phyloP scores from a whole-genome alignment of 2,888 invertebrate genomes.

The Rhagonycha lutea region DNA sequence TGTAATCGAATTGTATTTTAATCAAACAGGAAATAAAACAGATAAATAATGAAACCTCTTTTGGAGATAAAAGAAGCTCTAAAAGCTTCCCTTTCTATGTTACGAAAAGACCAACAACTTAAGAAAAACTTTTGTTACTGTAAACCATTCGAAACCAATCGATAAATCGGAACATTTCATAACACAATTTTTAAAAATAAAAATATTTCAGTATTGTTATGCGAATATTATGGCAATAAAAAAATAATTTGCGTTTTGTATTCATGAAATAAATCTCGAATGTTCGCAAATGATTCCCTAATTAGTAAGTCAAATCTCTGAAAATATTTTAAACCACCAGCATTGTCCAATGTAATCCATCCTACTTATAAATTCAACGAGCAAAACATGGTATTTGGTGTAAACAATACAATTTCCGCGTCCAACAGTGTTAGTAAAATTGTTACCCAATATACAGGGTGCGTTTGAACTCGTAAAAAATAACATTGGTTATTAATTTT shows the following conservation, averaged over 20 bases:
- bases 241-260: not conserved
- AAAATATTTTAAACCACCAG: not conserved
- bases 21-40: not conserved
- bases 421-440: not conserved
- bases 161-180: not conserved
- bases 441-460: not conserved
- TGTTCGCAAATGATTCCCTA: not conserved
- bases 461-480: not conserved
- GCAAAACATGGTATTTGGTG: not conserved
- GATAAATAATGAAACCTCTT: not conserved
- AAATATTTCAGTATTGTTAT: not conserved
- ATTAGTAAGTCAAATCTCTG: not conserved
- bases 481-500: not conserved
- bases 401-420: not conserved
- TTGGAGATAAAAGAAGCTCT: constrained; percentile 1
- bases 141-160: not conserved
- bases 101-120: not conserved
- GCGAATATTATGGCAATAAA: not conserved
- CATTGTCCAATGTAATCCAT: not conserved
- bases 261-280: not conserved
- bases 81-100: not conserved
- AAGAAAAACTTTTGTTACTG: not conserved
- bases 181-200: not conserved
- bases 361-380: not conserved
- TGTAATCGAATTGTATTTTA: not conserved